These are phyloP conservation scores for Gymnothorax reevesii DNA, from an alignment of 2,797 vertebrate genomes.

Conservation along the genomic window DNA sequence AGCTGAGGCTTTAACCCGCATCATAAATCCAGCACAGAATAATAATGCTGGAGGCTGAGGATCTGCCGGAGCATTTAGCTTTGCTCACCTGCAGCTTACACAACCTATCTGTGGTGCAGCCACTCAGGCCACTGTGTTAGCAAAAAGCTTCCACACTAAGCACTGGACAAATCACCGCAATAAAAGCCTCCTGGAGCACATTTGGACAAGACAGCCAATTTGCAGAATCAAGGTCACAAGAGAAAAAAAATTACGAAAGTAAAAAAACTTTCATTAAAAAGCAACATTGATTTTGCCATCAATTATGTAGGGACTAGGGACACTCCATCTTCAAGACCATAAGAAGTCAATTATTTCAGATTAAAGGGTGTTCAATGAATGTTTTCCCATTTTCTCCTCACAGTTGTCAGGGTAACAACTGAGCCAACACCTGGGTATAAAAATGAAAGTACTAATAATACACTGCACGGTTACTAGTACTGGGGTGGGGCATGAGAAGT, in stretches of 20 bases:
- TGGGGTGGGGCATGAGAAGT: not conserved
- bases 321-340: not conserved
- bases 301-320: conserved; percentile 17
- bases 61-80: not conserved
- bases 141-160: not conserved
- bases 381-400: not conserved
- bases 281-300: conserved; percentile 36
- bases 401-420: conserved; percentile 13
- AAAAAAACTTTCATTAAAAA: conserved; percentile 35
- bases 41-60: not conserved
- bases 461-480: not conserved
- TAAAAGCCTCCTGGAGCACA: conserved; percentile 7
- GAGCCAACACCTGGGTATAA: not conserved
- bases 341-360: not conserved
- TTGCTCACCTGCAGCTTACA: not conserved
- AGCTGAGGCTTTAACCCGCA: not conserved
- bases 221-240: conserved; percentile 30
- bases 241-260: conserved; percentile 30
- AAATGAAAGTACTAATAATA: not conserved
- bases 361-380: not conserved
- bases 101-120: not conserved
- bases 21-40: conserved; percentile 19
- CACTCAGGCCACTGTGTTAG: not conserved
- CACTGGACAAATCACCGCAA: not conserved
- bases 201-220: conserved; percentile 31